Evolutionary conservation across 2,888 invertebrate genomes (phyloP).

Genomic region (Tipula helvola): DNA sequence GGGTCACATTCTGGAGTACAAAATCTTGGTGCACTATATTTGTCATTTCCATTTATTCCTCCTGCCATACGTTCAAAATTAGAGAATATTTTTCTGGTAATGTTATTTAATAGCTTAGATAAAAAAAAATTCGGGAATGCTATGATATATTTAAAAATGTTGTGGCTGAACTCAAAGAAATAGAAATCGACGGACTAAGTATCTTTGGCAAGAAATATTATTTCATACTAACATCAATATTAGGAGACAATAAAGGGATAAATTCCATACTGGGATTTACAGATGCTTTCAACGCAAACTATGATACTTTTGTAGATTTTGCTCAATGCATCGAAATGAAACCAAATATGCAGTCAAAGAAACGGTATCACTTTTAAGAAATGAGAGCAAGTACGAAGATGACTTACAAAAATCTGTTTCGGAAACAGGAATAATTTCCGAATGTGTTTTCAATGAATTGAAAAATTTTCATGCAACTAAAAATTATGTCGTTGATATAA

Average conservation of each 20-base stretch:
- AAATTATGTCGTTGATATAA: not conserved
- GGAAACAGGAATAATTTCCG: not conserved
- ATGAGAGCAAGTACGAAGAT: not conserved
- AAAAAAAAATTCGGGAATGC: not conserved
- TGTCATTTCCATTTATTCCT: no score
- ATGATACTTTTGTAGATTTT: slow-evolving; percentile 10
- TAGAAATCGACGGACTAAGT: not conserved
- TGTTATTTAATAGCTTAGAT: not conserved
- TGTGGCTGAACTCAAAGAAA: not conserved
- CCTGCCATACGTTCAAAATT: no score
- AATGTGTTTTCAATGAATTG: not conserved
- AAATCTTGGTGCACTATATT: no score
- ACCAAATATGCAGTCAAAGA: slow-evolving; percentile 4
- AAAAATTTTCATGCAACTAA: not conserved
- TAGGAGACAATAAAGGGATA: slow-evolving; percentile 12
- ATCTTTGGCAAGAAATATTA: not conserved
- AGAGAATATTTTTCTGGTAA: no score
- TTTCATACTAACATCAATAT: slow-evolving; percentile 5
- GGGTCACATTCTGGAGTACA: no score
- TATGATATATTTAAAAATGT: slow-evolving; percentile 8
- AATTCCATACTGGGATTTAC: slow-evolving; percentile 12
- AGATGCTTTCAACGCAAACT: slow-evolving; percentile 11
- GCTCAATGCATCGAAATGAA: slow-evolving; percentile 11
- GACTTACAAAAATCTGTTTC: not conserved
- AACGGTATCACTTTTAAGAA: not conserved